Conservation (phyloP, 2,888 invertebrate genomes). For the Zelleria hepariella region DNA sequence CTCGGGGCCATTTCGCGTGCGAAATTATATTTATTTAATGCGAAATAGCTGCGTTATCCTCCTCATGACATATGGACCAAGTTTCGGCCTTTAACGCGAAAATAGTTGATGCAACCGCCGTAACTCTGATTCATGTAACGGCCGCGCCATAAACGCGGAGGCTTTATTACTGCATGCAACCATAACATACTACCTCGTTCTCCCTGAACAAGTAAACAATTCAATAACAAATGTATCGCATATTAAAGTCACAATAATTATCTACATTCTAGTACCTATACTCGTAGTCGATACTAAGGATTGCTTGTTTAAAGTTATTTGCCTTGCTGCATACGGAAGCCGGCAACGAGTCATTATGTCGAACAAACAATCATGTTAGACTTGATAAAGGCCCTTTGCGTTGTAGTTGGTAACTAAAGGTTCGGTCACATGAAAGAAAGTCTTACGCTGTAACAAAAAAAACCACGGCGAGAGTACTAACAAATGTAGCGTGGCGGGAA, state of each 20-base stretch:
- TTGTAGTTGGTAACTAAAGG: no score
- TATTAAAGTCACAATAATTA: neutral
- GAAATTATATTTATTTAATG: neutral
- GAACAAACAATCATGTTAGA: neutral
- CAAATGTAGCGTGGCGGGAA: no score
- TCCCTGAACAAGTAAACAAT: neutral
- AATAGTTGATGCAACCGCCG: neutral
- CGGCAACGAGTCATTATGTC: neutral
- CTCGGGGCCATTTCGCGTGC: neutral
- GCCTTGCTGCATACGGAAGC: neutral
- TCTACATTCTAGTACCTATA: neutral
- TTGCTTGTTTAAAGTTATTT: neutral
- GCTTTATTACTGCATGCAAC: neutral
- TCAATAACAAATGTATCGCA: neutral
- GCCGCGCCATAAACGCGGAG: neutral
- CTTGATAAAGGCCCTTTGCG: no score
- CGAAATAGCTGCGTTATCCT: neutral
- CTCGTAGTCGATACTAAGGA: neutral
- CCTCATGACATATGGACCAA: neutral
- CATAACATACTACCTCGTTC: neutral
- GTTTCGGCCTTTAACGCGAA: neutral
- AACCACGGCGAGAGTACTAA: no score
- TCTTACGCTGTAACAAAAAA: no score
- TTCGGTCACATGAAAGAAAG: no score
- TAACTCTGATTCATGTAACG: neutral